phyloP scores from a whole-genome alignment of 2,113 vertebrate genomes.

The Tautogolabrus adspersus region DNA sequence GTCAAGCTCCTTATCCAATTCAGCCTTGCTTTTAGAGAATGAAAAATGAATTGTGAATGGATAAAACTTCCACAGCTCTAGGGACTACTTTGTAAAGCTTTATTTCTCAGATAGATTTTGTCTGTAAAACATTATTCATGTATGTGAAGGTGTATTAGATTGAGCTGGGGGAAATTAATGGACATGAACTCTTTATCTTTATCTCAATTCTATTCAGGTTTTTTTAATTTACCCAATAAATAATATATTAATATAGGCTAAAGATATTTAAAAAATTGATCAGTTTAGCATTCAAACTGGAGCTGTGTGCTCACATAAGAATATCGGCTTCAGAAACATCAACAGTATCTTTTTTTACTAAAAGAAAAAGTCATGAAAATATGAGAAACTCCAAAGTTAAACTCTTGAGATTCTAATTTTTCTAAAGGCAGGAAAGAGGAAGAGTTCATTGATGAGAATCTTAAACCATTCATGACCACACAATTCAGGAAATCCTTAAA shows the following conservation, averaged over 20 bases:
- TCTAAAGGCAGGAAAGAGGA: not conserved
- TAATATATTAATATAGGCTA: not conserved
- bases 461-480: slow-evolving; percentile 10
- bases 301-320: not conserved
- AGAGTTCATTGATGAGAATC: not conserved
- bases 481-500: slow-evolving; percentile 7
- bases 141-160: not conserved
- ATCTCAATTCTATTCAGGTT: not conserved
- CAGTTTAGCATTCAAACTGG: too few species aligned
- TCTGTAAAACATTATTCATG: not conserved
- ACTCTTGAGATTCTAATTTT: not conserved
- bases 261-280: too few species aligned
- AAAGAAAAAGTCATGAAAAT: not conserved
- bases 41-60: not conserved
- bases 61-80: not conserved
- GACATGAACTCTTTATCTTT: not conserved
- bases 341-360: not conserved
- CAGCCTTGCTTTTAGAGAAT: not conserved
- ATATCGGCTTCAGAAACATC: not conserved
- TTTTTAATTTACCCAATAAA: not conserved
- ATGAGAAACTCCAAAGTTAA: not conserved
- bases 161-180: not conserved
- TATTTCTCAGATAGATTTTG: not conserved
- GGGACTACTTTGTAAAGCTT: not conserved
- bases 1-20: not conserved